Evolutionary conservation across 2,888 invertebrate species (phyloP).

Genomic region (Drosophila vallismaia): DNA sequence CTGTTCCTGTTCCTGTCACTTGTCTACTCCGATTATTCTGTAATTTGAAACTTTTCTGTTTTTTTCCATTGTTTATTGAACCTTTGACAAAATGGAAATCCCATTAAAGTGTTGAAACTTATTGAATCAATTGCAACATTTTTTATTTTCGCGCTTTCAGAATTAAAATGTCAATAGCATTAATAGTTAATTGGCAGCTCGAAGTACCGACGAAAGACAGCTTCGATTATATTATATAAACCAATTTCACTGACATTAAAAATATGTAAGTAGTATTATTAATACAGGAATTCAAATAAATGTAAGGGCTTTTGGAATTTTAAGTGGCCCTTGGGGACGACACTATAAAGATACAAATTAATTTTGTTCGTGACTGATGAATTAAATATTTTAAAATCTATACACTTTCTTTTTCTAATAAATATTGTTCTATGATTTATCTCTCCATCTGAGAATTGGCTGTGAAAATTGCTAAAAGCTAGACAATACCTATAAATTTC

Average conservation of each 20-base stretch:
- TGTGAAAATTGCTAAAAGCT: neutral
- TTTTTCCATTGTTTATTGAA: constrained; percentile 22
- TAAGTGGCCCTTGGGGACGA: neutral
- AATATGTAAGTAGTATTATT: neutral
- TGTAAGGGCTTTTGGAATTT: neutral
- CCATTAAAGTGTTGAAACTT: neutral
- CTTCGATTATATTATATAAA: neutral
- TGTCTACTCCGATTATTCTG: constrained; percentile 41
- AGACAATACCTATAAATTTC: neutral
- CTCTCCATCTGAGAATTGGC: neutral
- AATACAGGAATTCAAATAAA: neutral
- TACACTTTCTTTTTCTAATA: neutral
- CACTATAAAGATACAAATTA: constrained; percentile 1
- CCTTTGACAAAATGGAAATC: constrained; percentile 3
- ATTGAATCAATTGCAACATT: constrained; percentile 2
- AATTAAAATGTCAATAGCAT: neutral
- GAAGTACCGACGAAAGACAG: constrained; percentile 1
- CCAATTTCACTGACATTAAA: neutral
- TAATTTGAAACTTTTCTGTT: constrained; percentile 31
- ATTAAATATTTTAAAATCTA: neutral
- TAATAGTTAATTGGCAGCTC: constrained; percentile 14
- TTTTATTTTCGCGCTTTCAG: neutral
- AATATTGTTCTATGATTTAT: neutral
- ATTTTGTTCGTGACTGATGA: neutral
- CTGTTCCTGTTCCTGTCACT: constrained; percentile 28